Evolutionary conservation across 2,888 invertebrate species (phyloP), one percentile per base, ranked within the genome.

Genomic region (Colostygia pectinataria): DNA sequence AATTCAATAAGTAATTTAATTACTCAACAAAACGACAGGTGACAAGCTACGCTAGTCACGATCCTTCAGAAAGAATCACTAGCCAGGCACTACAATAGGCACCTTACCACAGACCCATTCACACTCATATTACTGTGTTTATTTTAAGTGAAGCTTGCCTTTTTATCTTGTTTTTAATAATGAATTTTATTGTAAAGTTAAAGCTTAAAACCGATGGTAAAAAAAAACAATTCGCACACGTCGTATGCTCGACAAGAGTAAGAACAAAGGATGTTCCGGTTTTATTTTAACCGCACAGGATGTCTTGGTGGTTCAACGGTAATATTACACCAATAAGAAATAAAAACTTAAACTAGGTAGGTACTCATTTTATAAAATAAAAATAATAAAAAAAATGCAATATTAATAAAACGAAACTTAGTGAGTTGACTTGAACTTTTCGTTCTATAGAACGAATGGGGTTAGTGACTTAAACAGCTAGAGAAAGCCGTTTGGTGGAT

Each of bases 251-350:
- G 10, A 18, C 18, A 34, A 18, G 33, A 28, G 61, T 58, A 71
- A 71, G 65, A 78, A 79, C 80, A 82, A 83, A 78, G 61, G 66
- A 59, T 64, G 67, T 61, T 58, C 55, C 66, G 57, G 57, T 55
- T 71, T 68, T 70, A 67, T 60, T 68, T 59, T 61, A 78, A 83
- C 83, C 84, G 56, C 81, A 83, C 80, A 73, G 78, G 81, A 81
- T 69, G 76, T 71, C 65, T 66, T 55, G 55, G 77, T 65, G 77
- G 76, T 77, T 44, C 65, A 77, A 75, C 74, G 74, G 77, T 74
- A 76, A 77, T 58, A 63, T 62, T 70, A 75, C 59, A 71, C 65
- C 58, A 55, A 57, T 10, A 18, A 23, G 13, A 9, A 28, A 24
- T 40, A 31, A 40, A 14, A n/a, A n/a, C n/a, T n/a, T n/a, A n/a